A percentile compares a stretch with the other conserved stretches of the same genome.
Evolutionary conservation across 2,888 invertebrate species (phyloP).

Genomic region (Cataglyphis albicans): DNA sequence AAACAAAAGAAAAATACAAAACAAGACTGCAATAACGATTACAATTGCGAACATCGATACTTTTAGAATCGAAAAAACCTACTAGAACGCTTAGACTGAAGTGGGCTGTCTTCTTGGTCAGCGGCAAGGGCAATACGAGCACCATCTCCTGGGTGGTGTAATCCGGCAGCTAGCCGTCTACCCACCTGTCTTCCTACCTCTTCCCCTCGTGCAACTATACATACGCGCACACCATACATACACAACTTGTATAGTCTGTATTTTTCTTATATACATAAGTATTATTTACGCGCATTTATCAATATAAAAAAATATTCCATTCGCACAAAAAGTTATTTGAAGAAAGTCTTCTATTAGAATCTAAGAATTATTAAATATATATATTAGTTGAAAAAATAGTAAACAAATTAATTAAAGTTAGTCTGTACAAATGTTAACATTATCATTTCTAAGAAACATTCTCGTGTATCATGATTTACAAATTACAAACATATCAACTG

Average conservation of each 20-base stretch:
- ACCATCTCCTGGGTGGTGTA: constrained; percentile 87
- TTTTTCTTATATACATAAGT: constrained; percentile 24
- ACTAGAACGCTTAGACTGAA: constrained; percentile 94
- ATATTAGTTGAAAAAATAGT: neutral
- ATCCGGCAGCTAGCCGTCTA: constrained; percentile 87
- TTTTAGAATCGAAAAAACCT: constrained; percentile 87
- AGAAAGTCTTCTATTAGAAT: neutral
- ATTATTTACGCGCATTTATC: constrained; percentile 6
- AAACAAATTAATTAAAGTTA: constrained; percentile 2
- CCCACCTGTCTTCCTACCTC: constrained; percentile 86
- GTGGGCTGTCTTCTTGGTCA: constrained; percentile 94
- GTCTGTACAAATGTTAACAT: constrained; percentile 13
- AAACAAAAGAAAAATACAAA: constrained; percentile 41
- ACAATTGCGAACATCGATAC: constrained; percentile 68
- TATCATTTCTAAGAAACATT: constrained; percentile 2
- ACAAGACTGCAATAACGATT: constrained; percentile 60
- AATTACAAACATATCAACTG: neutral
- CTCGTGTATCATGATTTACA: neutral
- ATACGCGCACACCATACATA: constrained; percentile 79
- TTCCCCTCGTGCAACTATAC: constrained; percentile 85
- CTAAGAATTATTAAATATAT: neutral
- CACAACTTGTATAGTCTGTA: constrained; percentile 53
- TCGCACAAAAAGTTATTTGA: neutral
- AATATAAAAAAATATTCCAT: constrained; percentile 4
- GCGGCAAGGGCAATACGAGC: constrained; percentile 87